These are phyloP conservation scores for Lindbergichthys nudifrons DNA, from an alignment of 2,797 vertebrate species.

Conservation along the genomic window DNA sequence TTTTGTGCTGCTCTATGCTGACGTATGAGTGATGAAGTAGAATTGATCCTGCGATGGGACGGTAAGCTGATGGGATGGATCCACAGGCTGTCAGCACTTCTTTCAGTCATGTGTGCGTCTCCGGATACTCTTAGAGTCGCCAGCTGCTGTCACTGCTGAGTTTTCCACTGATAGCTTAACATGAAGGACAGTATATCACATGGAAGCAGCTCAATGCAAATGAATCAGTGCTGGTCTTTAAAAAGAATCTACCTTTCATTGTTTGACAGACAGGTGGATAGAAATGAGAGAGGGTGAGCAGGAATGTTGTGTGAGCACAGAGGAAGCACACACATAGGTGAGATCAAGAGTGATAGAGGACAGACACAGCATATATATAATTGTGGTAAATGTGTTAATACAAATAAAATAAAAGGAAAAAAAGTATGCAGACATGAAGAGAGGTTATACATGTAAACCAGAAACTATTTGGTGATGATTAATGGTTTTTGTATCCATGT, in stretches of 20 bases:
- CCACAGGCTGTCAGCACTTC: slow-evolving; percentile 36
- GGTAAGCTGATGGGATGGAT: slow-evolving; percentile 30
- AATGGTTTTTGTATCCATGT: too few relatives aligned
- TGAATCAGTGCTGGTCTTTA: background rate
- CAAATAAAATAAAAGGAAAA: background rate
- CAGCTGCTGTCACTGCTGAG: slow-evolving; percentile 26
- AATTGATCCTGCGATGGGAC: slow-evolving; percentile 29
- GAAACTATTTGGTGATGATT: too few relatives aligned
- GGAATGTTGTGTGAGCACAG: background rate
- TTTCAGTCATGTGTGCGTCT: slow-evolving; percentile 8
- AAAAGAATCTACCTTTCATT: background rate
- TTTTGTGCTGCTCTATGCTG: slow-evolving; percentile 16
- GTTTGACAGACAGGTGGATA: background rate
- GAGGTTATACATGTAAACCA: background rate
- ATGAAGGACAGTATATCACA: slow-evolving; percentile 8
- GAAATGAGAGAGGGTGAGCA: background rate
- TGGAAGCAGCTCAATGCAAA: slow-evolving; percentile 17
- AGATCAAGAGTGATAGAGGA: background rate
- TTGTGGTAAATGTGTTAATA: background rate
- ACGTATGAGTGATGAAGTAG: slow-evolving; percentile 17
- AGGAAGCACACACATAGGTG: background rate
- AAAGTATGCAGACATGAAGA: background rate
- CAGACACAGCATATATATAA: background rate
- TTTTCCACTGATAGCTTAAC: slow-evolving; percentile 12
- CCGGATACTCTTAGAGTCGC: slow-evolving; percentile 7